Conservation (phyloP, 2,797 vertebrate species). For the Champsocephalus esox region DNA sequence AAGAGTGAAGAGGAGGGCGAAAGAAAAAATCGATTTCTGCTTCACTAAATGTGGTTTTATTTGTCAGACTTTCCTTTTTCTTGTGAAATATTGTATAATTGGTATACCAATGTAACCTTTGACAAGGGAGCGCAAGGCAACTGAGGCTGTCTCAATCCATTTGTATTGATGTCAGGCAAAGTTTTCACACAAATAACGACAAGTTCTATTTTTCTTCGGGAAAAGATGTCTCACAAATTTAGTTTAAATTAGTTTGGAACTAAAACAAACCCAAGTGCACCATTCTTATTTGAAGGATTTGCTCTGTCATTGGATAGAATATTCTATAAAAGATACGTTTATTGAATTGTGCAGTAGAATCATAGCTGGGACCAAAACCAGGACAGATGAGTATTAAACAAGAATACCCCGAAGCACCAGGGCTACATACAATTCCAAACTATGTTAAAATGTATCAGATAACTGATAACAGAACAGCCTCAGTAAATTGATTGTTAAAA, state of each 20-base stretch:
- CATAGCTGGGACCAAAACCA: slow-evolving; percentile 42
- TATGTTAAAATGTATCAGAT: slow-evolving; percentile 67
- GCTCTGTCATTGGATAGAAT: slow-evolving; percentile 31
- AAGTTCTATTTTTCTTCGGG: background rate
- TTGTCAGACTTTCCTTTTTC: background rate
- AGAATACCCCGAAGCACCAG: slow-evolving; percentile 37
- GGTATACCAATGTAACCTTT: background rate
- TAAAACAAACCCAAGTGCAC: slow-evolving; percentile 19
- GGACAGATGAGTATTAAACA: slow-evolving; percentile 44
- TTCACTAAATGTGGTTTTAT: background rate
- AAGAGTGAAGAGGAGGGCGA: background rate
- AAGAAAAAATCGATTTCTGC: background rate
- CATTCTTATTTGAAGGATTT: background rate
- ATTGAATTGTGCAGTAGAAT: slow-evolving; percentile 34
- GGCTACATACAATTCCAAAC: slow-evolving; percentile 50
- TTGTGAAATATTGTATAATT: background rate
- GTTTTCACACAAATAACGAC: background rate
- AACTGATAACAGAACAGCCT: slow-evolving; percentile 53
- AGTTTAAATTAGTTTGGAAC: slow-evolving; percentile 15
- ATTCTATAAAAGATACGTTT: slow-evolving; percentile 29
- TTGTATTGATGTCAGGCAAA: background rate
- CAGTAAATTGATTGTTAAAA: slow-evolving; percentile 70
- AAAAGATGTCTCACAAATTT: background rate
- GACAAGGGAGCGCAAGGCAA: no score
- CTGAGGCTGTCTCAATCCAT: background rate